Percentiles rank a stretch among this genome's conserved stretches.
Evolutionary conservation across 1,140 invertebrate genomes (phyloP).

Genomic region (Theocolax elegans): DNA sequence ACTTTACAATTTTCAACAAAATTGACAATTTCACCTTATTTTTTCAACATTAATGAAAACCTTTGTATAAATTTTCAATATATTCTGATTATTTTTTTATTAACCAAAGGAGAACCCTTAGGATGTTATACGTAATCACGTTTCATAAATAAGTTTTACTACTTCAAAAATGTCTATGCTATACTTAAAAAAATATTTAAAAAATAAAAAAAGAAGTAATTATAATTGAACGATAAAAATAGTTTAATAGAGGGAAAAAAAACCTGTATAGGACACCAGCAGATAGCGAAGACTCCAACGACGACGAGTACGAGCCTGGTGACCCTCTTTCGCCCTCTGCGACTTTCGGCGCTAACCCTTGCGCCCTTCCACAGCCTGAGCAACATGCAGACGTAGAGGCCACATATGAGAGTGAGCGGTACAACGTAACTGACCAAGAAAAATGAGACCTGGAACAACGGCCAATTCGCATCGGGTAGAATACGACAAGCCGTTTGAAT

Average conservation of each 20-base stretch:
- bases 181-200: too few species aligned
- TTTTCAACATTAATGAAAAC: too few species aligned
- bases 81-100: too few species aligned
- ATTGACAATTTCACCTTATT: too few species aligned
- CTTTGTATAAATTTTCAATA: too few species aligned
- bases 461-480: slow-evolving; percentile 55
- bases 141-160: too few species aligned
- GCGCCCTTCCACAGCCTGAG: slow-evolving; percentile 86
- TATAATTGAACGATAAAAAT: too few species aligned
- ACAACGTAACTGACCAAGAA: slow-evolving; percentile 88
- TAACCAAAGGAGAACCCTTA: too few species aligned
- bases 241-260: slow-evolving; percentile 48
- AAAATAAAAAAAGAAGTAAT: too few species aligned
- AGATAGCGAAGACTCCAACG: slow-evolving; percentile 93
- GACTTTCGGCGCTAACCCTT: slow-evolving; percentile 76
- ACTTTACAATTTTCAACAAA: too few species aligned
- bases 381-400: slow-evolving; percentile 92
- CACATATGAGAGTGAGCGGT: slow-evolving; percentile 86
- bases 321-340: slow-evolving; percentile 89
- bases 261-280: slow-evolving; percentile 95
- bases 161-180: too few species aligned
- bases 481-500: slow-evolving; percentile 59
- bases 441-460: slow-evolving; percentile 77
- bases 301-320: slow-evolving; percentile 94
- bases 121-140: too few species aligned